Percentiles rank a stretch among this genome's conserved stretches.
phyloP scores from a whole-genome alignment of 2,113 vertebrate genomes.

The Corydoras maculifer region DNA sequence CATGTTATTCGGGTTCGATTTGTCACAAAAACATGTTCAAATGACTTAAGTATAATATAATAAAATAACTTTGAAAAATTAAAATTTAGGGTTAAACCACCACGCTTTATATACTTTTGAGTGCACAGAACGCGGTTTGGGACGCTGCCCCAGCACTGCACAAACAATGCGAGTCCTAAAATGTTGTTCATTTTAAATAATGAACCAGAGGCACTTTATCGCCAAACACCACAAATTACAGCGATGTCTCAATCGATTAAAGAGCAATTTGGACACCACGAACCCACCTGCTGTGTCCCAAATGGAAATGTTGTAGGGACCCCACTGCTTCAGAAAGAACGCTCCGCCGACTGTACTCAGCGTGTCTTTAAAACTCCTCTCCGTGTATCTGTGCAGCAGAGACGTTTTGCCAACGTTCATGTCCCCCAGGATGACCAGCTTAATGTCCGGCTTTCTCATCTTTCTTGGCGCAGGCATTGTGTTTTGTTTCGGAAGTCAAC shows the following conservation, averaged over 20 bases:
- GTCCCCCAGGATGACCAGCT: conserved; percentile 87
- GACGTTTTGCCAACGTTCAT: conserved; percentile 95
- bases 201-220: neutral
- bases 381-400: conserved; percentile 87
- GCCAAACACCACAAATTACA: too few species aligned
- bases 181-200: neutral
- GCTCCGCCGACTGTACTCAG: conserved; percentile 92
- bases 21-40: too few species aligned
- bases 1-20: too few species aligned
- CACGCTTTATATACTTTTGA: neutral
- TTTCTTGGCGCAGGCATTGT: conserved; percentile 54
- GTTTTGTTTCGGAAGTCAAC: too few species aligned
- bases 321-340: conserved; percentile 93
- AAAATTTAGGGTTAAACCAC: too few species aligned
- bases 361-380: conserved; percentile 84
- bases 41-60: too few species aligned
- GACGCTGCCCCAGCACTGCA: neutral
- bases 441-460: conserved; percentile 88
- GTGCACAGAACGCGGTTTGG: neutral
- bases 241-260: neutral
- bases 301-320: conserved; percentile 85
- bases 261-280: too few species aligned
- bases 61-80: too few species aligned
- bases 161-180: neutral
- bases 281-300: conserved; percentile 91